These are phyloP conservation scores for Latrodectus elegans DNA, from an alignment of 2,888 invertebrate species.

Conservation along the genomic window DNA sequence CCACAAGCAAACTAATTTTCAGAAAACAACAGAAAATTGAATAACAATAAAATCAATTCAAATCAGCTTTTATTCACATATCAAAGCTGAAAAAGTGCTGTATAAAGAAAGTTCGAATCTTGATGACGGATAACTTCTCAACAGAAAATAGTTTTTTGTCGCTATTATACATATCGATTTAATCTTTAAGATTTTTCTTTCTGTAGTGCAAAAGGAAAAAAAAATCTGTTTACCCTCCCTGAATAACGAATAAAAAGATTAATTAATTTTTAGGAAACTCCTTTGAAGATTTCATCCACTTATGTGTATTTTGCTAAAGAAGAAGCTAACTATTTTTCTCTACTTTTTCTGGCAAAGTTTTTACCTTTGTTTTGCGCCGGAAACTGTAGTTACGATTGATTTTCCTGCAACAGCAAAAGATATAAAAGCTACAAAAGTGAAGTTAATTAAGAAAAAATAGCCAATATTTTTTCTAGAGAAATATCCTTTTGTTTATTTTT, in stretches of 20 bases:
- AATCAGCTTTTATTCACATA: too few species aligned
- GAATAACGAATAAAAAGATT: slow-evolving; percentile 26
- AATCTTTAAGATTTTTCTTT: background rate
- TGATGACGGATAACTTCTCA: background rate
- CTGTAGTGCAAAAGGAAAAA: background rate
- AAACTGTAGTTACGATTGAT: background rate
- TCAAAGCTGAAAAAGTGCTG: background rate
- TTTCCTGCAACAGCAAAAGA: background rate
- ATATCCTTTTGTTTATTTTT: background rate
- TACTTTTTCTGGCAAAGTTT: background rate
- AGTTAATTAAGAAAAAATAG: background rate
- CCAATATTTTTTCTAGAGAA: background rate
- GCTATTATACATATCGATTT: background rate
- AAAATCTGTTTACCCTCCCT: slow-evolving; percentile 16
- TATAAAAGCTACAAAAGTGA: background rate
- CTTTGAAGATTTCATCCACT: background rate
- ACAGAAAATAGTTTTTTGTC: background rate
- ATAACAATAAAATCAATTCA: too few species aligned
- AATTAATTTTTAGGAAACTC: slow-evolving; percentile 20
- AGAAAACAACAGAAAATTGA: too few species aligned
- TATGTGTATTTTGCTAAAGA: background rate
- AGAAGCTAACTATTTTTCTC: slow-evolving; percentile 5
- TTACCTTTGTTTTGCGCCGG: background rate
- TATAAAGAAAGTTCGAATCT: background rate
- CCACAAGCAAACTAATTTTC: too few species aligned